phyloP scores from a whole-genome alignment of 2,797 vertebrate genomes.

The Garrulus glandarius region DNA sequence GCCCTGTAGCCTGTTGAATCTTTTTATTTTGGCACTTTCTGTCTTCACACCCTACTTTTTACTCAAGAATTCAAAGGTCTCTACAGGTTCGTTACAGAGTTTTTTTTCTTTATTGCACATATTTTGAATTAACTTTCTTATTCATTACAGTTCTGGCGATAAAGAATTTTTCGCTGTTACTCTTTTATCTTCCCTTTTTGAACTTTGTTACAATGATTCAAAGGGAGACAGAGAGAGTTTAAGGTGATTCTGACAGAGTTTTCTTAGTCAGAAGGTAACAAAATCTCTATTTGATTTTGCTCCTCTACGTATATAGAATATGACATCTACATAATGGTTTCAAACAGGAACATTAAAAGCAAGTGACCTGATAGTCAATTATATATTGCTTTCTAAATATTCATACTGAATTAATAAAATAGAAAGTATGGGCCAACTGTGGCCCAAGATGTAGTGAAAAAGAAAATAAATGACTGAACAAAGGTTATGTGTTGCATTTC shows the following conservation, averaged over 20 bases:
- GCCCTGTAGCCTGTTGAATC: background rate
- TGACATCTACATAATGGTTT: background rate
- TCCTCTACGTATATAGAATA: background rate
- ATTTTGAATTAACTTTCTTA: background rate
- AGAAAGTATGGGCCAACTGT: background rate
- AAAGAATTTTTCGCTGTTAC: background rate
- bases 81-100: background rate
- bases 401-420: background rate
- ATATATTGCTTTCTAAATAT: background rate
- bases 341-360: background rate
- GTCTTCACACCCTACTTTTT: background rate
- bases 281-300: background rate
- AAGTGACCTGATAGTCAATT: background rate
- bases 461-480: background rate
- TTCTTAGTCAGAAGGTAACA: background rate
- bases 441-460: background rate
- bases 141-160: background rate
- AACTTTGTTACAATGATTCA: background rate
- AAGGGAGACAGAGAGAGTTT: background rate
- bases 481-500: background rate
- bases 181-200: background rate
- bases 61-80: background rate
- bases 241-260: background rate
- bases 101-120: background rate
- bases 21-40: background rate